Evolutionary conservation across 2,888 invertebrate species (phyloP).

Genomic region (Macropis europaea): DNA sequence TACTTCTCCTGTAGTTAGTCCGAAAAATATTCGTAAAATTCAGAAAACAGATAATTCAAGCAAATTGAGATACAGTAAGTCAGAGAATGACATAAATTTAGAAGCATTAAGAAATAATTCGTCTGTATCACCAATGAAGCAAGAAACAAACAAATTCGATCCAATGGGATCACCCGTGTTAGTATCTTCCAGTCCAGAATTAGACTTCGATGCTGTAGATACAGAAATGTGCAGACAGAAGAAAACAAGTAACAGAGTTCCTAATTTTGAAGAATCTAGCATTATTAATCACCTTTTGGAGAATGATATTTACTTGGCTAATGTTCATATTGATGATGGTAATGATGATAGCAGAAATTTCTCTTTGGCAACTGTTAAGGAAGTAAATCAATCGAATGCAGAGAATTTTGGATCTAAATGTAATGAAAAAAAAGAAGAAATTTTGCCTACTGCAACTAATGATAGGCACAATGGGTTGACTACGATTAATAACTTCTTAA

Average conservation of each 20-base stretch:
- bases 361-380: neutral
- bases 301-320: slow-evolving; percentile 43
- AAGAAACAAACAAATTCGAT: neutral
- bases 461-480: neutral
- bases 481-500: neutral
- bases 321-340: slow-evolving; percentile 26
- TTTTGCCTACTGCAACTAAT: neutral
- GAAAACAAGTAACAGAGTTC: neutral
- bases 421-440: slow-evolving; percentile 16
- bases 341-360: neutral
- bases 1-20: neutral
- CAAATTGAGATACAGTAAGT: slow-evolving; percentile 14
- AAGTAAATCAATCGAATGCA: neutral
- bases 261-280: neutral
- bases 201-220: slow-evolving; percentile 12
- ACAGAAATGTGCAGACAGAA: neutral
- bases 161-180: slow-evolving; percentile 7
- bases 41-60: neutral
- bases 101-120: slow-evolving; percentile 3
- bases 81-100: slow-evolving; percentile 12
- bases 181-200: slow-evolving; percentile 44
- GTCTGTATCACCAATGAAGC: neutral
- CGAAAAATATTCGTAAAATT: neutral
- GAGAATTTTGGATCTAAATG: too few species aligned
- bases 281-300: slow-evolving; percentile 20